Percentiles rank a stretch among this genome's conserved stretches.
These are phyloP conservation scores for Drosophila arawakana DNA, from an alignment of 1,140 invertebrate genomes.

Conservation along the genomic window DNA sequence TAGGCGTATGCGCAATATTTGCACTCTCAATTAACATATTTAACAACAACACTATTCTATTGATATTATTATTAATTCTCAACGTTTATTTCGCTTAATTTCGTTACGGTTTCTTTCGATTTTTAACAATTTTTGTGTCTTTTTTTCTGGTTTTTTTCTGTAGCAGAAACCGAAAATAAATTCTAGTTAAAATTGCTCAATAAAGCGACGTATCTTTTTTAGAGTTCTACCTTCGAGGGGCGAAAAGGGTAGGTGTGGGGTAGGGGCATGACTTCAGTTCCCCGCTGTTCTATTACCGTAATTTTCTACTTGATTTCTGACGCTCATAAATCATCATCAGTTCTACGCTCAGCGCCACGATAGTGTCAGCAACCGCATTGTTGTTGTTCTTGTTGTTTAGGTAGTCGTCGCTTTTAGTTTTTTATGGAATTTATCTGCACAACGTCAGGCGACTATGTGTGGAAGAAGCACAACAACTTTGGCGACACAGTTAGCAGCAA, in stretches of 20 bases:
- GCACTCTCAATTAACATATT: constrained; percentile 66
- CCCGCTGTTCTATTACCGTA: constrained; percentile 76
- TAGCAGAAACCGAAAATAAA: constrained; percentile 39
- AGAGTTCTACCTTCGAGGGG: constrained; percentile 17
- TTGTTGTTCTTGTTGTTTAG: constrained; percentile 48
- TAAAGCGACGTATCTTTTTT: constrained; percentile 22
- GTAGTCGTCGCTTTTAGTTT: constrained; percentile 72
- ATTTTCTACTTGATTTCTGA: constrained; percentile 83
- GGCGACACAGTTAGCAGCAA: constrained; percentile 72
- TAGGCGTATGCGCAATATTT: constrained; percentile 67
- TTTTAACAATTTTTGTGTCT: constrained; percentile 8
- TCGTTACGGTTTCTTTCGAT: constrained; percentile 10
- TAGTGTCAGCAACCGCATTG: constrained; percentile 52
- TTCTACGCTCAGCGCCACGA: constrained; percentile 61
- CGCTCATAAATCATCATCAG: constrained; percentile 83
- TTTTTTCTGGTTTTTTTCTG: too few species aligned
- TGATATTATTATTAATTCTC: not conserved
- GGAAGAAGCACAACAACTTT: constrained; percentile 55
- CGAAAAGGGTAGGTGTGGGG: not conserved
- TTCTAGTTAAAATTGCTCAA: constrained; percentile 70
- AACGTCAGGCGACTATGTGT: constrained; percentile 26
- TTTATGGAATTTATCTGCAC: constrained; percentile 73
- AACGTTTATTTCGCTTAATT: not conserved
- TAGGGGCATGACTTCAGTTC: constrained; percentile 1
- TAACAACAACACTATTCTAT: constrained; percentile 23